These are phyloP conservation scores for Slavum lentiscoides DNA, from an alignment of 2,888 invertebrate species.

Conservation along the genomic window DNA sequence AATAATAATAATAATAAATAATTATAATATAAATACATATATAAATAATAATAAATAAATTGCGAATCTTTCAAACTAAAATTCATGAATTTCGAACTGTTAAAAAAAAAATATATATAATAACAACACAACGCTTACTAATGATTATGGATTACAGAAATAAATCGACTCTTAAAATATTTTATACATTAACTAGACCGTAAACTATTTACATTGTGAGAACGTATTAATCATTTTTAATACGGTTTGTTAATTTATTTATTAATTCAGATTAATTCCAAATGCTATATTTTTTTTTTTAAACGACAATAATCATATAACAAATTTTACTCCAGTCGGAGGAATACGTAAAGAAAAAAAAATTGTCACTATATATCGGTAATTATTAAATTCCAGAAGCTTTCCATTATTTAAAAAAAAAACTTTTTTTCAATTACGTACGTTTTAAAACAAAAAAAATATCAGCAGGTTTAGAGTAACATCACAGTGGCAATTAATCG, in stretches of 20 bases:
- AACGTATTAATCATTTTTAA: not conserved
- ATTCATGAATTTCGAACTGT: conserved; percentile 24
- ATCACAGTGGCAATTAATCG: not conserved
- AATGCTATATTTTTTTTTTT: not conserved
- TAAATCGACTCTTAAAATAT: not conserved
- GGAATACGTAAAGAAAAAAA: too few species aligned
- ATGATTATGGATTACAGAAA: conserved; percentile 14
- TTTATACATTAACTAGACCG: conserved; percentile 3
- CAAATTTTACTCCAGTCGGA: not conserved
- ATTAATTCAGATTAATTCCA: not conserved
- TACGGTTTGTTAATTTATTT: not conserved
- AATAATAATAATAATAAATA: not conserved
- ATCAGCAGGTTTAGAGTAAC: not conserved
- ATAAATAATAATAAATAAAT: not conserved
- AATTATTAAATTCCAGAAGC: too few species aligned
- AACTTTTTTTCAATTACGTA: too few species aligned
- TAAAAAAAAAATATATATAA: not conserved
- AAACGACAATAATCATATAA: conserved; percentile 1
- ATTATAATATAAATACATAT: not conserved
- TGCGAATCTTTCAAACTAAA: conserved; percentile 8
- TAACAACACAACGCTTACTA: conserved; percentile 28
- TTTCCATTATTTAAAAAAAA: too few species aligned
- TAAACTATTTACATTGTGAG: conserved; percentile 1
- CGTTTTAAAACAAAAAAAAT: too few species aligned
- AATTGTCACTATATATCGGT: too few species aligned